Conservation (phyloP, 2,888 invertebrate genomes). For the Ophioninae sp. region DNA sequence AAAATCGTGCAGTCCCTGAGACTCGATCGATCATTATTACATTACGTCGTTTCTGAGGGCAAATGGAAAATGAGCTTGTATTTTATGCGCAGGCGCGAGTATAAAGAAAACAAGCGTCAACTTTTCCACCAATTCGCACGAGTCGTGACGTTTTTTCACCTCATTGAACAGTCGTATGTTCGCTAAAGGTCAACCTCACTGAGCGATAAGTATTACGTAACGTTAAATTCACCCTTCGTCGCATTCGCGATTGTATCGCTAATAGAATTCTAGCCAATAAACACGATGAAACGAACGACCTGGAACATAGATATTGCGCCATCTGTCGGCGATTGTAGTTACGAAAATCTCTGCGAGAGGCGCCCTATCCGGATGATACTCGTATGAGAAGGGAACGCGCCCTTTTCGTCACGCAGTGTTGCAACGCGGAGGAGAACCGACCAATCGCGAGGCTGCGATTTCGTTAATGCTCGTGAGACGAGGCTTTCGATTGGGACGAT, state of each 20-base stretch:
- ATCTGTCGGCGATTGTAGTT: neutral
- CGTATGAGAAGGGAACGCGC: constrained; percentile 14
- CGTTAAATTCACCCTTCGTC: neutral
- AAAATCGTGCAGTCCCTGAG: neutral
- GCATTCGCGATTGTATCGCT: no score
- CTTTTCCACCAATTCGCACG: neutral
- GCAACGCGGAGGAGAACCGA: neutral
- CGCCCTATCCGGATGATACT: neutral
- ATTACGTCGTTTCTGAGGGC: neutral
- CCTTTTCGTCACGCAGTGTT: neutral
- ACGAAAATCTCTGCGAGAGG: neutral
- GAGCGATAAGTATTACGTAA: neutral
- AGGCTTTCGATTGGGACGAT: constrained; percentile 62
- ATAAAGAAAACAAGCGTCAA: neutral
- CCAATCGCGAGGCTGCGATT: constrained; percentile 62
- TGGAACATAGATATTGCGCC: neutral
- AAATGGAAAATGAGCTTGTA: neutral
- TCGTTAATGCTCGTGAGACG: constrained; percentile 54
- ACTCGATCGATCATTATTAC: neutral
- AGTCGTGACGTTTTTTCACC: neutral
- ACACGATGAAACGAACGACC: neutral
- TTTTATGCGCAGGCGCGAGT: neutral
- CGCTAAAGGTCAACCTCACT: neutral
- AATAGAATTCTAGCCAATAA: neutral
- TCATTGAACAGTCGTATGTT: neutral